phyloP scores from a whole-genome alignment of 2,113 vertebrate species.

The Spea bombifrons region DNA sequence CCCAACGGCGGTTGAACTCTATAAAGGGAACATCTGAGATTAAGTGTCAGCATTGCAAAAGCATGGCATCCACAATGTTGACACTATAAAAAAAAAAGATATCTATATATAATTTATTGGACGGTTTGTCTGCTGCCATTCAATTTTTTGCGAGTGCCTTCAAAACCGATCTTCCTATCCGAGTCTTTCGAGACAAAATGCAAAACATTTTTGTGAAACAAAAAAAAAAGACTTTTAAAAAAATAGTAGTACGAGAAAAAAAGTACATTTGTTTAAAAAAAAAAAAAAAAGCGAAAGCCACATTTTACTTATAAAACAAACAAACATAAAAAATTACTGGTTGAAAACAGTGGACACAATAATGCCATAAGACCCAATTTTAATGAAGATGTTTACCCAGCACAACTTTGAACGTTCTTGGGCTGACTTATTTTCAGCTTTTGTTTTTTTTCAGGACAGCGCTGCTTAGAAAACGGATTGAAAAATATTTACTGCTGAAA shows the following conservation, averaged over 20 bases:
- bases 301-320: constrained; percentile 68
- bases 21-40: constrained; percentile 82
- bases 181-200: constrained; percentile 92
- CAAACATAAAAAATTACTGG: constrained; percentile 58
- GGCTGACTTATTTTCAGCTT: constrained; percentile 72
- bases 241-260: constrained; percentile 75
- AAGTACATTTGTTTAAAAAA: constrained; percentile 73
- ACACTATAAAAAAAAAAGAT: constrained; percentile 92
- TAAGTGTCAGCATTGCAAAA: constrained; percentile 86
- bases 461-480: constrained; percentile 77
- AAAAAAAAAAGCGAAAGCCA: constrained; percentile 69
- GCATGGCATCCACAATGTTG: constrained; percentile 88
- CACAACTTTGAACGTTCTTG: constrained; percentile 77
- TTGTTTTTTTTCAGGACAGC: constrained; percentile 69
- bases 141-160: constrained; percentile 97
- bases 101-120: constrained; percentile 81
- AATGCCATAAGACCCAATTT: constrained; percentile 77
- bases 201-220: constrained; percentile 81
- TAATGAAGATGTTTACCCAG: constrained; percentile 78
- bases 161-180: constrained; percentile 96
- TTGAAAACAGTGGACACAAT: constrained; percentile 75
- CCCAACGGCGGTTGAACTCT: constrained; percentile 75
- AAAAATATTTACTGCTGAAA: constrained; percentile 81
- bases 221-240: constrained; percentile 71
- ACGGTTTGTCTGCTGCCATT: constrained; percentile 93